Evolutionary conservation across 1,140 invertebrate genomes (phyloP).

Genomic region (Lasioglossum albipes): DNA sequence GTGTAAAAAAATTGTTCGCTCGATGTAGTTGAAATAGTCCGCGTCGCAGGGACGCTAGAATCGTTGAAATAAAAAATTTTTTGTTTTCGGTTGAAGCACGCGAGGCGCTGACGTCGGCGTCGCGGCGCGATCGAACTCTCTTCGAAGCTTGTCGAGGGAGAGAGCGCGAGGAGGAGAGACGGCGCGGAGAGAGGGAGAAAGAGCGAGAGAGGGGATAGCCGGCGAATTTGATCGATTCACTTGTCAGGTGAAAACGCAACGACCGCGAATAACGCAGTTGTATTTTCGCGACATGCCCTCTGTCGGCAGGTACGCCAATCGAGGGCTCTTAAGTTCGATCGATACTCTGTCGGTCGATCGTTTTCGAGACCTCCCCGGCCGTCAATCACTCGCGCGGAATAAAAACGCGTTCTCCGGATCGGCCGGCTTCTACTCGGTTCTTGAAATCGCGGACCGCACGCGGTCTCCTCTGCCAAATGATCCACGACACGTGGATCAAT

Average conservation of each 20-base stretch:
- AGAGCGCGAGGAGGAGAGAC: neutral
- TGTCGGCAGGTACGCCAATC: constrained; percentile 51
- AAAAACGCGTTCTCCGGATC: neutral
- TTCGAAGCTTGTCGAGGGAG: constrained; percentile 23
- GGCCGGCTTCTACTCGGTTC: neutral
- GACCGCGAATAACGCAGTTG: constrained; percentile 40
- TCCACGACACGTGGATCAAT: neutral
- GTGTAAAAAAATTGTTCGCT: too few relatives aligned
- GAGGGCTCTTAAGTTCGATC: constrained; percentile 51
- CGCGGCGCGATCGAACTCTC: constrained; percentile 44
- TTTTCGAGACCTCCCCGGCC: constrained; percentile 15
- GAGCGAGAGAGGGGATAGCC: neutral
- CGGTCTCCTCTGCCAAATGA: neutral
- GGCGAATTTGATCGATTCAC: constrained; percentile 50
- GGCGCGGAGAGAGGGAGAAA: neutral
- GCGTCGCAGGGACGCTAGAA: neutral
- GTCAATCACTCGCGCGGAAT: constrained; percentile 27
- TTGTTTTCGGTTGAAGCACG: constrained; percentile 17
- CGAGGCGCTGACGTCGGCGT: constrained; percentile 33
- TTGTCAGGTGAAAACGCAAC: constrained; percentile 44
- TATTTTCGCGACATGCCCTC: constrained; percentile 51
- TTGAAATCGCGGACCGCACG: neutral
- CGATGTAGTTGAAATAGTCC: neutral
- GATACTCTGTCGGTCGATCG: constrained; percentile 59
- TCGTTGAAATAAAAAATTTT: neutral